Percentiles rank a stretch among this genome's conserved stretches.
phyloP scores from a whole-genome alignment of 2,113 vertebrate genomes.

The Polypterus senegalus region DNA sequence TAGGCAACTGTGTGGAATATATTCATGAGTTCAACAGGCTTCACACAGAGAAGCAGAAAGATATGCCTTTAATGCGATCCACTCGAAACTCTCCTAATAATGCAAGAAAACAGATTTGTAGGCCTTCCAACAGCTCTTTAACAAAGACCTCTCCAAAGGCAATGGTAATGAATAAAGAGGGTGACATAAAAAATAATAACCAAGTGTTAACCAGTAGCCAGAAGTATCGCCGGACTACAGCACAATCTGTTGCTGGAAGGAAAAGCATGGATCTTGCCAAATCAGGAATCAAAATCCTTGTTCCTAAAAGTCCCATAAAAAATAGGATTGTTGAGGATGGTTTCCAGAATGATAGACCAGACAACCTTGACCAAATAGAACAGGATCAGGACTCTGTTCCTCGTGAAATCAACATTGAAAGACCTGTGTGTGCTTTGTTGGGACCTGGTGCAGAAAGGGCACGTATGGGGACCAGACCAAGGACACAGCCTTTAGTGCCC shows the following conservation, averaged over 20 bases:
- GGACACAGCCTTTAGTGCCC: conserved; percentile 55
- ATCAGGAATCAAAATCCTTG: conserved; percentile 90
- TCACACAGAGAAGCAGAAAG: conserved; percentile 55
- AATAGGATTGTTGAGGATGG: conserved; percentile 68
- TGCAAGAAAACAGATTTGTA: conserved; percentile 64
- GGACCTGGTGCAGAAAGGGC: conserved; percentile 82
- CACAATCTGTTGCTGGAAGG: conserved; percentile 42
- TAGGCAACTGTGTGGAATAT: conserved; percentile 79
- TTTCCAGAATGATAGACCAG: conserved; percentile 72
- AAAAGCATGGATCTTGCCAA: conserved; percentile 83
- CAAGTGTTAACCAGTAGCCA: conserved; percentile 46
- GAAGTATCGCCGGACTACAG: conserved; percentile 52
- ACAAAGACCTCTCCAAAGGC: conserved; percentile 48
- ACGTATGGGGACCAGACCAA: conserved; percentile 84
- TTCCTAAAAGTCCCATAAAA: conserved; percentile 90
- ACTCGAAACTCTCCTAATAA: conserved; percentile 68
- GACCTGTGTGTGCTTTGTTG: conserved; percentile 61
- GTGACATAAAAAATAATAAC: conserved; percentile 42
- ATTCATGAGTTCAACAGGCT: conserved; percentile 84
- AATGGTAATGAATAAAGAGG: conserved; percentile 46
- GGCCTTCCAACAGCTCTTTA: conserved; percentile 51
- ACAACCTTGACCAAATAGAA: conserved; percentile 66
- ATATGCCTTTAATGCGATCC: conserved; percentile 54
- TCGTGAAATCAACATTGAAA: conserved; percentile 79
- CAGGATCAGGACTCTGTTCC: conserved; percentile 74